Conservation (phyloP, 2,113 vertebrate genomes). For the Rattus norvegicus region GRCr8 NC_086026.1:87520001-87520500, state of each 20-base stretch:
- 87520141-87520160: neutral
- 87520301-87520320: neutral
- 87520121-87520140: neutral
- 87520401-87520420: neutral
- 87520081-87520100: neutral
- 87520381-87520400: neutral
- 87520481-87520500: neutral
- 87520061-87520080: neutral
- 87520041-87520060: neutral
- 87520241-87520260: neutral
- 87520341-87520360: neutral
- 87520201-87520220: neutral
- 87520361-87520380: neutral
- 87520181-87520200: slow-evolving; percentile 5
- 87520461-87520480: neutral
- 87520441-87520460: neutral
- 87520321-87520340: neutral
- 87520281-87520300: neutral
- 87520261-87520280: neutral
- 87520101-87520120: neutral
- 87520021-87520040: neutral
- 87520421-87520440: neutral
- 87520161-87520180: neutral
- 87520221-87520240: neutral
- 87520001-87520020: neutral